These are phyloP conservation scores for Pristionchus japonicus DNA, from an alignment of 2,888 invertebrate species.

Conservation along the genomic window DNA sequence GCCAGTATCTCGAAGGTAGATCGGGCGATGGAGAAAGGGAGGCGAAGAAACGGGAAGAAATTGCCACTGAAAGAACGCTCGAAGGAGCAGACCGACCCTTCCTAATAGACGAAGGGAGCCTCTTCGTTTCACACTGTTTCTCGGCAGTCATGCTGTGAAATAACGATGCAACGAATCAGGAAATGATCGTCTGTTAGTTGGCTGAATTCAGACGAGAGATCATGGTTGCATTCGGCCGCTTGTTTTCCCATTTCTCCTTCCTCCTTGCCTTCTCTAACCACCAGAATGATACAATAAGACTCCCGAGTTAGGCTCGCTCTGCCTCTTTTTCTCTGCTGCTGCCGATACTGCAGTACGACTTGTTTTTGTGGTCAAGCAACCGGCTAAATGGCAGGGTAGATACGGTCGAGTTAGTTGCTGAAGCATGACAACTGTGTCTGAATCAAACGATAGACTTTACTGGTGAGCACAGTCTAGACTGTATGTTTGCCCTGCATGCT, in stretches of 20 bases:
- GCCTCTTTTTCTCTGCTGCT: neutral
- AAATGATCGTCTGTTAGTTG: neutral
- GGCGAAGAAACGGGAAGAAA: neutral
- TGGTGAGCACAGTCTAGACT: neutral
- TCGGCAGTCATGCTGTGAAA: neutral
- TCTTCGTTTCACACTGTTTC: neutral
- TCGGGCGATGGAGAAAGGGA: neutral
- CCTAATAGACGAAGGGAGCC: neutral
- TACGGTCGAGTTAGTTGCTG: neutral
- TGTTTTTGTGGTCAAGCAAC: slow-evolving; percentile 14
- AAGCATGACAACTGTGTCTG: neutral
- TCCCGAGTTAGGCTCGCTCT: neutral
- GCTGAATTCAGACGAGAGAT: neutral
- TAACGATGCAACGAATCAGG: neutral
- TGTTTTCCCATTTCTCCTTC: slow-evolving; percentile 29
- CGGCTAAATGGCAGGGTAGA: neutral
- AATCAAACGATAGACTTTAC: neutral
- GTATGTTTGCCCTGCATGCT: neutral
- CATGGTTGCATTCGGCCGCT: neutral
- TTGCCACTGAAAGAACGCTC: neutral
- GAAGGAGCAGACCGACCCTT: neutral
- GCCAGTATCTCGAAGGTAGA: slow-evolving; percentile 33
- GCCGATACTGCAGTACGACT: neutral
- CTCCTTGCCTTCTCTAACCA: slow-evolving; percentile 12
- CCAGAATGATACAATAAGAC: slow-evolving; percentile 25